Base-by-base conservation (phyloP, 2,888 invertebrate genomes). In the Micropterix aruncella region DNA sequence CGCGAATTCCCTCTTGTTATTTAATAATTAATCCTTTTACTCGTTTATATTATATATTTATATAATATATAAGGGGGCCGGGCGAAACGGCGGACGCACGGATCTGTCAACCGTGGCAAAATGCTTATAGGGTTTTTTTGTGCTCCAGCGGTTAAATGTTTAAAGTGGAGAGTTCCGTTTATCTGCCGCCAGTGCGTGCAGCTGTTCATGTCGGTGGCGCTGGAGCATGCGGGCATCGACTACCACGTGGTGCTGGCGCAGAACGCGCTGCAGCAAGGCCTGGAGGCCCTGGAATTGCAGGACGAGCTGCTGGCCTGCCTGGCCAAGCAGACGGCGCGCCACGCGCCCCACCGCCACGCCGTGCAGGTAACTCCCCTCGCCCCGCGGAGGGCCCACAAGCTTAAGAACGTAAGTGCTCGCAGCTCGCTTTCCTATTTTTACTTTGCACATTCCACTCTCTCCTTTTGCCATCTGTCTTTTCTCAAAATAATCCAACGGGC, bases 201-300 rank as follows among this genome's bases (percentile, higher is more conserved):
- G 60, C 76, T 96, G 52, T 97, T 96, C 70, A 92, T 91, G 80
- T 93, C 92, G 2, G 94, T 95, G 50, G 85, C 90, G 39, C 88
- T 97, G 53, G 94, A 95, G 66, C 89, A 90, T 58, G 88, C 93
- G 44, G 91, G 93, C 58, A 89, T 96, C 55, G 96, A 97, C 71
- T 94, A 95, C 69, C 96, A 97, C 68, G 94, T 97, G 57, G 91
- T 91, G 47, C 74, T 97, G 48, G 95, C 95, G 14, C 96, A 96
- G 76, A 94, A 94, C 65, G 91, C 95, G 19, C 74, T 97, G 46
- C 88, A 90, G 59, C 89, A 90, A 62, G 94, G 94, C 62, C 73
- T 96, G 48, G 89, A 90, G 55, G 83, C 84, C 62, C 77, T 81
- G 39, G 92, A 93, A 68, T 75, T 97, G 52, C 93, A 92, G 62